Base-by-base conservation (phyloP, 2,797 vertebrate genomes). In the Valencia hispanica region DNA sequence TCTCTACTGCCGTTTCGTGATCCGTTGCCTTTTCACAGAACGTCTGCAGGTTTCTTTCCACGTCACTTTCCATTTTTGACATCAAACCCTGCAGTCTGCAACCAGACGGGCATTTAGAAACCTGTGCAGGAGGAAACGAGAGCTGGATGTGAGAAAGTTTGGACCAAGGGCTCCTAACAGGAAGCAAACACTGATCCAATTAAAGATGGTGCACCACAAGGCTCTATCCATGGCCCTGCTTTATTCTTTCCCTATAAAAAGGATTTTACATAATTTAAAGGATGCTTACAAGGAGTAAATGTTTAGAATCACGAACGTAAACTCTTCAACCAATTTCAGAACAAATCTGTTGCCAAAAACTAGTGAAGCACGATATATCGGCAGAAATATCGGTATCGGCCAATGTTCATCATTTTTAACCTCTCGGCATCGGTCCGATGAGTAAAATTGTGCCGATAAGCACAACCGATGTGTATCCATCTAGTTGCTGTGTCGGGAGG, bases 51-150 rank as follows among this genome's bases (percentile, higher is more conserved):
- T 81, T 92, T 5, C 50, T 70, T 12, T 66, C 72, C 70, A 89
- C 48, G 0, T 86, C 47, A 0, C 3, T 45, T 57, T 93, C 90
- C 45, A 41, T n/a, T 36, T 89, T 65, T 1, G 59, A 77, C n/a
- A 96, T 87, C 69, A 91, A 5, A 32, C 92, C 93, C 68, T 92
- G 89, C n/a, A 95, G 74, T 14, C 90, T 88, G 88, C 94, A 96
- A 47, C 94, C 93, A 0, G 94, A 95, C 0, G 94, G 94, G 63
- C 95, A 96, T 74, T 84, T 93, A 2, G 68, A 81, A 1, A 45
- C 85, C 94, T 95, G 70, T 3, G 50, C 63, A 65, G 47, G 30
- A 73, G 14, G 22, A 74, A 43, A 75, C 0, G n/a, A 30, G 12
- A 53, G 53, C n/a, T 41, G 59, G 30, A 68, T 36, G 27, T 32